Evolutionary conservation across 2,113 vertebrate genomes (phyloP), one percentile per base, ranked within the genome.

Genomic region (Noturus placidus): DNA sequence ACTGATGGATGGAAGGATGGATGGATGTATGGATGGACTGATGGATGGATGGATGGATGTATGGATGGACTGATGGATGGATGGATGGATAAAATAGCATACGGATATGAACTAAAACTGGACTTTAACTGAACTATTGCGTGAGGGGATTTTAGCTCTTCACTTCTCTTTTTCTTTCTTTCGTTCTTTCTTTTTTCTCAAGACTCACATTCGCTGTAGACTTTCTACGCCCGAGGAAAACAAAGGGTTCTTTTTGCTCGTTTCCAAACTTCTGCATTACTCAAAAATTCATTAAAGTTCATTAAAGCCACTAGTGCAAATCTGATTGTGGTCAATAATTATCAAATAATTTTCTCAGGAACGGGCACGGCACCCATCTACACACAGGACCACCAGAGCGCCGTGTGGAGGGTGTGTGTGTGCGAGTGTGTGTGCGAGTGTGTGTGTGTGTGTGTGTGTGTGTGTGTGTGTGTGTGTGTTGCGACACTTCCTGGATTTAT

Each of bases 311-410:
- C 17, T 3, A 33, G 83, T 77, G 77, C 81, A 57, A 88, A 87
- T 81, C 87, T 85, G 88, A 85, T 84, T 85, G 84, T 67, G 65
- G 38, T 52, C n/a, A 87, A 86, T 88, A 82, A 85, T 90, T 90
- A 82, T 85, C 38, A 22, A 27, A 74, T 69, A 46, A 80, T 88
- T 90, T 88, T 59, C 87, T 42, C 83, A 87, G 87, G 59, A 88
- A 65, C 70, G 54, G 81, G 30, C 72, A 83, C 67, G 2, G 80
- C 57, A 70, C 79, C 85, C 65, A 46, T 42, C 69, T 69, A 69
- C 27, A 52, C 76, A n/a, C 46, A 2, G 63, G 90, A 91, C 90
- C 91, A 89, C 90, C 90, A n/a, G 74, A 88, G 86, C 25, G 2
- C 56, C 30, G 0, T 2, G 33, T 3, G 17, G 17, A 25, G 19